Percentiles rank a stretch among this genome's conserved stretches.
phyloP scores from a whole-genome alignment of 1,140 invertebrate genomes.

The Calycopis cecrops region DNA sequence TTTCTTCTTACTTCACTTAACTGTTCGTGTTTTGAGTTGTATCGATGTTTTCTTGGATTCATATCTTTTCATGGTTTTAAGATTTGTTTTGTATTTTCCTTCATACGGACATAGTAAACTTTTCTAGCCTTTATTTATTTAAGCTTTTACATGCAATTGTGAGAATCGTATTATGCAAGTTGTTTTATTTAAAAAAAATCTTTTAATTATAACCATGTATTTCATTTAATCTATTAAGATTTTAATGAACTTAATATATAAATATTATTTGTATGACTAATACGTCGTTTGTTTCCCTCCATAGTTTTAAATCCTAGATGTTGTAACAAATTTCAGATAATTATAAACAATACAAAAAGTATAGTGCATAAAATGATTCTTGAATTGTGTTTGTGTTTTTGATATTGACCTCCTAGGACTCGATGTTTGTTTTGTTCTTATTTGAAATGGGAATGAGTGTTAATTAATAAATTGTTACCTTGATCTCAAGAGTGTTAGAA shows the following conservation, averaged over 20 bases:
- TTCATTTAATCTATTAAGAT: conserved; percentile 9
- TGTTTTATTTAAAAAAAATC: neutral
- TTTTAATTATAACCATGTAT: neutral
- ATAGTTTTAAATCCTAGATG: conserved; percentile 5
- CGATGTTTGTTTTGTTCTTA: conserved; percentile 41
- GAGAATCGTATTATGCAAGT: conserved; percentile 10
- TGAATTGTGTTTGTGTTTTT: conserved; percentile 10
- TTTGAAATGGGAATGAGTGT: conserved; percentile 43
- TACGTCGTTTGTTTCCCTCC: conserved; percentile 8
- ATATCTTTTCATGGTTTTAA: too few relatives aligned
- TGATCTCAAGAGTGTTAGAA: conserved; percentile 60
- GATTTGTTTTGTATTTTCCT: too few relatives aligned
- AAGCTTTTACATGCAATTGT: conserved; percentile 3
- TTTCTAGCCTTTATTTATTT: neutral
- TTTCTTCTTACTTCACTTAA: too few relatives aligned
- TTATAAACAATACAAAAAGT: neutral
- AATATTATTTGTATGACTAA: conserved; percentile 10
- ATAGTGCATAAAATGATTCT: conserved; percentile 16
- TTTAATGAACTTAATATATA: conserved; percentile 1
- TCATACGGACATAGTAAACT: too few relatives aligned
- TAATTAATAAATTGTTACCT: conserved; percentile 52
- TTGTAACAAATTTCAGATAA: conserved; percentile 6
- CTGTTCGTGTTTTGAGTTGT: too few relatives aligned
- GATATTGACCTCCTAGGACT: neutral
- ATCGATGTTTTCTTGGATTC: too few relatives aligned